Percentiles rank a stretch among this genome's conserved stretches.
phyloP scores from a whole-genome alignment of 2,888 invertebrate species.

The Drosophila mercatorum region DNA sequence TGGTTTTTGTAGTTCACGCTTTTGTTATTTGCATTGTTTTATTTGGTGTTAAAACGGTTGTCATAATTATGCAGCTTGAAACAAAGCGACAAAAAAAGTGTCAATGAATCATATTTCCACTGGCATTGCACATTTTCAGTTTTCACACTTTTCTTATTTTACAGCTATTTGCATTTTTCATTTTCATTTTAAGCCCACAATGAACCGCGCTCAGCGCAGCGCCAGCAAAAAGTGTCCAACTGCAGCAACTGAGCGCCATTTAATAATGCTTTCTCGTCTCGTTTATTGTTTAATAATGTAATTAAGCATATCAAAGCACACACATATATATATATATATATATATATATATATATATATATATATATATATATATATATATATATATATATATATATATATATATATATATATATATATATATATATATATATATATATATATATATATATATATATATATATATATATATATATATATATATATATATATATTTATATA shows the following conservation, averaged over 20 bases:
- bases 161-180: conserved; percentile 34
- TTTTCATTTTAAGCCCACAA: conserved; percentile 57
- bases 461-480: too few relatives aligned
- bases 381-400: too few relatives aligned
- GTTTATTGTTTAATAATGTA: conserved; percentile 67
- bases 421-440: too few relatives aligned
- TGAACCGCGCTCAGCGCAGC: conserved; percentile 42
- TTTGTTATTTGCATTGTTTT: conserved; percentile 67
- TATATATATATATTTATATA: too few relatives aligned
- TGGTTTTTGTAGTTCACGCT: conserved; percentile 57
- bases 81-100: conserved; percentile 29
- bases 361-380: too few relatives aligned
- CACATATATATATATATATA: too few relatives aligned
- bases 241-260: conserved; percentile 69
- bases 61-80: conserved; percentile 63
- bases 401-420: too few relatives aligned
- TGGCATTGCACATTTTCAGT: conserved; percentile 73
- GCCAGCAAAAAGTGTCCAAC: conserved; percentile 57
- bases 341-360: too few relatives aligned
- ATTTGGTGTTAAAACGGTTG: conserved; percentile 71
- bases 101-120: conserved; percentile 81
- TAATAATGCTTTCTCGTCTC: conserved; percentile 67
- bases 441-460: too few relatives aligned
- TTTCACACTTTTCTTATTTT: conserved; percentile 49
- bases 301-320: conserved; percentile 59